Evolutionary conservation across 2,113 vertebrate genomes (phyloP).

Genomic region (Mormyrus iriodes): DNA sequence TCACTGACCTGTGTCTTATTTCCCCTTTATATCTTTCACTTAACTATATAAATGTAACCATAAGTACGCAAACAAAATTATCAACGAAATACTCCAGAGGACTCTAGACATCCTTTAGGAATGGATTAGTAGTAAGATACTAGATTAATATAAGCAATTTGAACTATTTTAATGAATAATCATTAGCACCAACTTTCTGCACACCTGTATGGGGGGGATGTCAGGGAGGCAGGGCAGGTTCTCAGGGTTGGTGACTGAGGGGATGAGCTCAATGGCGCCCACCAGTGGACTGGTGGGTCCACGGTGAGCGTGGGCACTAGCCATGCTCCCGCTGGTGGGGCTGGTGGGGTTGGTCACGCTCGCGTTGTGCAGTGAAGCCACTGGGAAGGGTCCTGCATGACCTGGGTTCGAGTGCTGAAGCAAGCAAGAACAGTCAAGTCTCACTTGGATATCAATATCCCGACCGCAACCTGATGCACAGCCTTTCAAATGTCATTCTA

Average conservation of each 20-base stretch:
- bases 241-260: slow-evolving; percentile 95
- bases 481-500: not conserved
- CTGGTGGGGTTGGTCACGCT: slow-evolving; percentile 88
- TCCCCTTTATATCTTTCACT: not conserved
- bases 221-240: slow-evolving; percentile 93
- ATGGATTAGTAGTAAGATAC: not conserved
- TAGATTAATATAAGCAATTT: not conserved
- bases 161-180: not conserved
- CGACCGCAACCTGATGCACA: not conserved
- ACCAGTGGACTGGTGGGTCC: slow-evolving; percentile 87
- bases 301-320: slow-evolving; percentile 79
- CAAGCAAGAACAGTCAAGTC: slow-evolving; percentile 16
- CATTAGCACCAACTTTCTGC: not conserved
- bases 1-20: not conserved
- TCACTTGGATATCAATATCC: not conserved
- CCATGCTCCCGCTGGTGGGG: slow-evolving; percentile 92
- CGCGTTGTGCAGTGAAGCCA: slow-evolving; percentile 84
- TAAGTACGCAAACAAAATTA: not conserved
- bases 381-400: slow-evolving; percentile 91
- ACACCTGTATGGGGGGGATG: slow-evolving; percentile 95
- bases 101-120: not conserved
- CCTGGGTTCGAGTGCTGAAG: slow-evolving; percentile 94
- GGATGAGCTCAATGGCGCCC: slow-evolving; percentile 88
- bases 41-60: not conserved
- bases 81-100: not conserved